A percentile compares a stretch with the other conserved stretches of the same genome.
phyloP scores from a whole-genome alignment of 2,888 invertebrate genomes.

The Hemistola chrysoprasaria region DNA sequence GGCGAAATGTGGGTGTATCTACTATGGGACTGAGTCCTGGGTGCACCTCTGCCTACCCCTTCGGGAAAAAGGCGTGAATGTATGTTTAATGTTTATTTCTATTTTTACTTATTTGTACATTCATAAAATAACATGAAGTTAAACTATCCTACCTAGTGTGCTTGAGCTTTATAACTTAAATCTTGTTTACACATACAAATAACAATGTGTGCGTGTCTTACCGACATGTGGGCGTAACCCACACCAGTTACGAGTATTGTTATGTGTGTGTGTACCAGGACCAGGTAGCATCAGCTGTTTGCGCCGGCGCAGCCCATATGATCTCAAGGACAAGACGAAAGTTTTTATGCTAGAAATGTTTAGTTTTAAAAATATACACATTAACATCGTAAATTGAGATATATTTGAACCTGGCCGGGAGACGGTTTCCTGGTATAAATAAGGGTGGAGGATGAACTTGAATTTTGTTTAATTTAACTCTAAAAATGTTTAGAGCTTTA shows the following conservation, averaged over 20 bases:
- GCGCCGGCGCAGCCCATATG: slow-evolving; percentile 69
- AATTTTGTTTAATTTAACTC: slow-evolving; percentile 1
- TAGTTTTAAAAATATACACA: slow-evolving; percentile 28
- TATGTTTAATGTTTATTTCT: too few relatives aligned
- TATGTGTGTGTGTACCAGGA: slow-evolving; percentile 41
- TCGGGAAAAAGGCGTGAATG: too few relatives aligned
- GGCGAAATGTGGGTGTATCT: too few relatives aligned
- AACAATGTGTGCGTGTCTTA: slow-evolving; percentile 12
- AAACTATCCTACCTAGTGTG: too few relatives aligned
- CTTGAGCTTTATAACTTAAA: too few relatives aligned
- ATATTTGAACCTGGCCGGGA: slow-evolving; percentile 24
- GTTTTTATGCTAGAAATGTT: slow-evolving; percentile 33
- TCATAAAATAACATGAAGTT: too few relatives aligned
- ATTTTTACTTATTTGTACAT: too few relatives aligned
- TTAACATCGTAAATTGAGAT: slow-evolving; percentile 28
- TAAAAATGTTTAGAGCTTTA: too few relatives aligned
- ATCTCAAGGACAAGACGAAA: slow-evolving; percentile 72
- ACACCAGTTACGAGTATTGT: slow-evolving; percentile 3
- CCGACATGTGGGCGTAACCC: too few relatives aligned
- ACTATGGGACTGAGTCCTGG: too few relatives aligned
- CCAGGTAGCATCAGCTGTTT: slow-evolving; percentile 79
- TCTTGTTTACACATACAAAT: slow-evolving; percentile 3
- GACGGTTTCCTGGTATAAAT: slow-evolving; percentile 20
- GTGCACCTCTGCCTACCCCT: too few relatives aligned
- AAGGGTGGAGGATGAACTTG: slow-evolving; percentile 14